Base-by-base conservation (phyloP, 1,140 invertebrate species). In the Philotrypesis tridentata region DNA sequence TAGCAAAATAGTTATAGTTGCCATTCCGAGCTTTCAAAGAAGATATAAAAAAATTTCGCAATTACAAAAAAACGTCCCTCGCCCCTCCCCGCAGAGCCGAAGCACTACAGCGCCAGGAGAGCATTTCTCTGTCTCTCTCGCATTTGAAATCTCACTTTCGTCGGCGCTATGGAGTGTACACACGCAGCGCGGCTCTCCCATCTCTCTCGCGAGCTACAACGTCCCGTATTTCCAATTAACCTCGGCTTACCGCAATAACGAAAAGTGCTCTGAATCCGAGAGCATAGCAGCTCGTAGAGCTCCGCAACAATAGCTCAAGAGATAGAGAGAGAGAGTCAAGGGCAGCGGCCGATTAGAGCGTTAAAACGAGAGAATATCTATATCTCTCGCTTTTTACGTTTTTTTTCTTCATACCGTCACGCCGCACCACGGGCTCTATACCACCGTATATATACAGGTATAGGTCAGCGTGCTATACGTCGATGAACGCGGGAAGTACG, bases 401-500 rank as follows among this genome's bases (percentile, higher is more conserved):
- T 79, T 55, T 55, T 79, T 79, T n/a, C n/a, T n/a, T n/a, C n/a
- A n/a, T n/a, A n/a, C n/a, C n/a, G n/a, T n/a, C n/a, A n/a, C n/a
- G n/a, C n/a, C n/a, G n/a, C n/a, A n/a, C n/a, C n/a, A n/a, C n/a
- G n/a, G n/a, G n/a, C n/a, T n/a, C n/a, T n/a, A n/a, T n/a, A n/a
- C n/a, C n/a, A 78, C 48, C 48, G 77, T 71, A 61, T 61, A 25
- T 61, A 61, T 61, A 61, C 17, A 25, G 14, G 17, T 14, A 27
- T 86, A 87, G 86, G 84, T 88, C 87, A 87, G 81, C 77, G 82
- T 86, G 82, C 84, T 88, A 88, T 84, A 80, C n/a, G n/a, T 86
- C 83, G 86, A 85, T 86, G 85, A 84, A 84, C 77, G n/a, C n/a
- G 76, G 76, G 25, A 83, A 82, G 85, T 86, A 85, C 85, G 83